Percentiles rank a stretch among this genome's conserved stretches.
phyloP scores from a whole-genome alignment of 2,797 vertebrate genomes.

The Orestias chungarensis region DNA sequence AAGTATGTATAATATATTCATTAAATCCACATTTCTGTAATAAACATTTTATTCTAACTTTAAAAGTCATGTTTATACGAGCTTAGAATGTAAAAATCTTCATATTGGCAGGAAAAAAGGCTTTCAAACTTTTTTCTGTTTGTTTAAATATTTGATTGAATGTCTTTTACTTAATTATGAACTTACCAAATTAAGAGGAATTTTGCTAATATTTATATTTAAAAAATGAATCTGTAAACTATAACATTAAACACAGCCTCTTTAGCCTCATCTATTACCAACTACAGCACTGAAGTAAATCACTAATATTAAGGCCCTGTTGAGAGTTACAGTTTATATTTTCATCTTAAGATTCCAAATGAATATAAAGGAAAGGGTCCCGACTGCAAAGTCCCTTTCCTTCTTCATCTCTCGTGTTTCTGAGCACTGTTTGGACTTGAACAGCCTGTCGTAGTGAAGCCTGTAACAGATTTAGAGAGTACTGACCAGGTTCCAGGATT shows the following conservation, averaged over 20 bases:
- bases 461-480: not conserved
- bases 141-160: too few relatives aligned
- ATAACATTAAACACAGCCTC: not conserved
- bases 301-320: not conserved
- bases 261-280: not conserved
- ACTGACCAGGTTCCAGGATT: constrained; percentile 53
- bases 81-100: too few relatives aligned
- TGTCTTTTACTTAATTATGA: too few relatives aligned
- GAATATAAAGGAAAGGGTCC: not conserved
- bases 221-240: too few relatives aligned
- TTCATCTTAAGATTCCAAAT: not conserved
- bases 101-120: too few relatives aligned
- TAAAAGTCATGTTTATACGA: too few relatives aligned
- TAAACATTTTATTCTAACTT: too few relatives aligned
- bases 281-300: not conserved
- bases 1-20: too few relatives aligned
- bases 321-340: too few relatives aligned
- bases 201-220: too few relatives aligned
- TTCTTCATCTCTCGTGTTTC: not conserved
- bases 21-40: not conserved
- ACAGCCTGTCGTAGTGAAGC: not conserved
- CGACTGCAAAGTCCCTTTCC: not conserved
- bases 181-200: too few relatives aligned
- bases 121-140: too few relatives aligned
- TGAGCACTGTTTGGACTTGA: constrained; percentile 1